Percentiles rank a stretch among this genome's conserved stretches.
Evolutionary conservation across 2,888 invertebrate genomes (phyloP).

Genomic region (Cyaniris semiargus): DNA sequence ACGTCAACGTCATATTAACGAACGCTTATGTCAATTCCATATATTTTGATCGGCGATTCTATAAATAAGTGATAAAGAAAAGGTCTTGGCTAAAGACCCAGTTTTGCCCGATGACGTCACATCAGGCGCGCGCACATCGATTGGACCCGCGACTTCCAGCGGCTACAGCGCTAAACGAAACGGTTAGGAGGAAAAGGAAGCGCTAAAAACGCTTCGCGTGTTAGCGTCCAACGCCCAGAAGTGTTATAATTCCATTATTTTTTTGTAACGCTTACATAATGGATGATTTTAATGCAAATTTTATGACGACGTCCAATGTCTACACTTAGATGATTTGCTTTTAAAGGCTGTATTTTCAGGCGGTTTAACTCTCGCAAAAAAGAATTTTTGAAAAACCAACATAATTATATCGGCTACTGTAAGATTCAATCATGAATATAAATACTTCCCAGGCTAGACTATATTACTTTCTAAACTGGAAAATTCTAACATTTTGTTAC

Average conservation of each 20-base stretch:
- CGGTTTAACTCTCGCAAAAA: neutral
- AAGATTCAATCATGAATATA: neutral
- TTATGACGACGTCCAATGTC: neutral
- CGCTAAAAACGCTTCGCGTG: conserved; percentile 54
- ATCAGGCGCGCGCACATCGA: conserved; percentile 76
- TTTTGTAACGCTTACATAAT: conserved; percentile 19
- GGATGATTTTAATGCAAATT: neutral
- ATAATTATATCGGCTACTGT: neutral
- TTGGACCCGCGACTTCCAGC: conserved; percentile 57
- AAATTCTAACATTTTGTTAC: neutral
- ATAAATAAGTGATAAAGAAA: too few relatives aligned
- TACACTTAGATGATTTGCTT: neutral
- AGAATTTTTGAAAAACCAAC: neutral
- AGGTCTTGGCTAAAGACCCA: neutral
- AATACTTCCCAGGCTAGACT: neutral
- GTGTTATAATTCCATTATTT: conserved; percentile 27
- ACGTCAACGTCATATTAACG: too few relatives aligned
- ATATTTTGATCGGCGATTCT: too few relatives aligned
- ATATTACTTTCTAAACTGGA: neutral
- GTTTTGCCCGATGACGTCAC: conserved; percentile 73
- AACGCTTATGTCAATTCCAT: too few relatives aligned
- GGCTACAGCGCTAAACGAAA: conserved; percentile 55
- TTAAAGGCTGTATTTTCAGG: neutral
- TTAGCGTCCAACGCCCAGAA: conserved; percentile 11
- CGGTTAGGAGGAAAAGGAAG: conserved; percentile 33